phyloP scores from a whole-genome alignment of 2,888 invertebrate species.

The Ganaspis brasiliensis region DNA sequence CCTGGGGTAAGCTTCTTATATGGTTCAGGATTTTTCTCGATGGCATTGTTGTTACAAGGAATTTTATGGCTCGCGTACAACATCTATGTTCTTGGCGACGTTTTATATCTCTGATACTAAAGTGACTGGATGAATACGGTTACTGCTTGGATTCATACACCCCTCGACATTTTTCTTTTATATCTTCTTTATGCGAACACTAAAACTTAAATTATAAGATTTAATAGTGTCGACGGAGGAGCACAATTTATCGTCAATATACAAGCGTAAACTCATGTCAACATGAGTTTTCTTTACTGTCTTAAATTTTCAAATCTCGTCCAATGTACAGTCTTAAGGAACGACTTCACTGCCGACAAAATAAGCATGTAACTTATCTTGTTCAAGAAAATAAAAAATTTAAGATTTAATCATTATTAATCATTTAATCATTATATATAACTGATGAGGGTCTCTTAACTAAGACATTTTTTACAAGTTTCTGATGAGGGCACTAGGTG shows the following conservation, averaged over 20 bases:
- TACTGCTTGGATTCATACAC: slow-evolving; percentile 17
- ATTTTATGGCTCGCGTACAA: slow-evolving; percentile 36
- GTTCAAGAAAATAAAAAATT: no score
- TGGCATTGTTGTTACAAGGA: slow-evolving; percentile 33
- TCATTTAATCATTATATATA: no score
- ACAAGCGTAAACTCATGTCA: slow-evolving; percentile 28
- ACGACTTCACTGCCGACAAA: no score
- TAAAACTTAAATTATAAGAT: slow-evolving; percentile 42
- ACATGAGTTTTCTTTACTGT: neutral
- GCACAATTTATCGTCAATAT: slow-evolving; percentile 29
- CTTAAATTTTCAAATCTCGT: neutral
- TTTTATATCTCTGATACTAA: slow-evolving; percentile 41
- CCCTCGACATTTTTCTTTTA: slow-evolving; percentile 37
- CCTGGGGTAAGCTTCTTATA: slow-evolving; percentile 39
- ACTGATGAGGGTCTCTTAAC: no score
- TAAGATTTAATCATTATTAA: no score
- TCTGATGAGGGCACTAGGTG: no score
- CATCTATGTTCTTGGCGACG: slow-evolving; percentile 42
- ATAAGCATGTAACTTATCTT: no score
- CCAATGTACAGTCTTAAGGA: no score
- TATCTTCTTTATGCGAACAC: slow-evolving; percentile 34
- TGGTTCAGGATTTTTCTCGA: slow-evolving; percentile 34
- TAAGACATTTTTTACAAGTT: no score
- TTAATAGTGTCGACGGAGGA: slow-evolving; percentile 32
- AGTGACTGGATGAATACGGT: slow-evolving; percentile 23